A percentile compares a stretch with the other conserved stretches of the same genome.
These are phyloP conservation scores for Pocillopora damicornis DNA, from an alignment of 64 coral and sea anemone genomes.

Conservation along the genomic window DNA sequence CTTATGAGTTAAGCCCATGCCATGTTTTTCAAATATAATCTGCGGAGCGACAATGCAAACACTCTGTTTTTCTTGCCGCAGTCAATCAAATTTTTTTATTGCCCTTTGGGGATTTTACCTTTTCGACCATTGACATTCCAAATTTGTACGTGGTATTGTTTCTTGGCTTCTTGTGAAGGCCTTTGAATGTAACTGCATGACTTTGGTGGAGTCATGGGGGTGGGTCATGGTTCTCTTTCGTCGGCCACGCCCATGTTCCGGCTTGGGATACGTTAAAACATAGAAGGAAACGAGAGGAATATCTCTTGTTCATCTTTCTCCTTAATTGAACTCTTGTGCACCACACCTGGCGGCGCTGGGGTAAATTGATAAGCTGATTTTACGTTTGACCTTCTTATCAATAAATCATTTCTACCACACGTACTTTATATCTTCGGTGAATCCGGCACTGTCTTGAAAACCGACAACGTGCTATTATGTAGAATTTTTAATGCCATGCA, in stretches of 20 bases:
- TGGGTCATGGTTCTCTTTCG: not conserved
- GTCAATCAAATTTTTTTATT: no score
- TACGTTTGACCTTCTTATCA: not conserved
- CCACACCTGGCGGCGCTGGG: not conserved
- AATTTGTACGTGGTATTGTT: no score
- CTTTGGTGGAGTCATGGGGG: not conserved
- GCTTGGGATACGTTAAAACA: not conserved
- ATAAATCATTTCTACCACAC: not conserved
- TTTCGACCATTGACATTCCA: no score
- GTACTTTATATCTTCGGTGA: not conserved
- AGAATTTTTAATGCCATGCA: not conserved
- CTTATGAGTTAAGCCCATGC: no score
- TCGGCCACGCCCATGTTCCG: slow-evolving; percentile 1
- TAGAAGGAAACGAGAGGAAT: not conserved
- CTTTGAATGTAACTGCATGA: not conserved
- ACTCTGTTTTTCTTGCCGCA: no score
- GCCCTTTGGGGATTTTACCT: no score
- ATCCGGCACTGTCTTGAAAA: not conserved
- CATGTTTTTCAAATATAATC: no score
- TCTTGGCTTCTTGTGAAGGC: no score
- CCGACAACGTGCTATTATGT: not conserved
- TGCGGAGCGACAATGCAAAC: no score
- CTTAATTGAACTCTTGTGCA: not conserved
- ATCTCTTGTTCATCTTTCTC: not conserved
- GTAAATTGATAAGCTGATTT: not conserved